Base-by-base conservation (phyloP, 30 jellyfish, hydroid and myxozoan species). In the Aurelia aurita region DNA sequence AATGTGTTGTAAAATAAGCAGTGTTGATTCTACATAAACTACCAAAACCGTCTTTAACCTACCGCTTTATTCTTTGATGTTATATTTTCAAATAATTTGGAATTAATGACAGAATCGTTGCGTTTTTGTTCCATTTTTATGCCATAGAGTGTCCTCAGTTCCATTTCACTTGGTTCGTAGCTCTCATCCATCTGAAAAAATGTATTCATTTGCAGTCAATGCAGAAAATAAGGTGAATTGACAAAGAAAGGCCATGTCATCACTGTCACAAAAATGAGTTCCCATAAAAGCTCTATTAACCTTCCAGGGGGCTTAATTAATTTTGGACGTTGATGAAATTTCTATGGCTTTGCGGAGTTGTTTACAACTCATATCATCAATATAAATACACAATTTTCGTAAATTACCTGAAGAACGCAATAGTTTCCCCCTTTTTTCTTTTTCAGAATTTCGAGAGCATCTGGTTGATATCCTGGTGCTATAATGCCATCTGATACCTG, bases 401-500 rank as follows among this genome's bases (percentile, higher is more conserved):
- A 14, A 58, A 74, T 81, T 65, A 90, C 98, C 77, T 72, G 68
- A 23, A 91, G 69, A 15, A 91, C 61, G 84, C 98, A 91, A 65
- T 91, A 91, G 65, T 91, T 86, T 60, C 98, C 98, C 10, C 95
- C 94, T 77, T 91, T 91, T 85, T 91, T 91, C 88, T 91, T 91
- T 87, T 80, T 84, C 82, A 91, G 53, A 20, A 91, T 79, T 62
- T 70, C 98, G 9, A 91, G 84, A 3, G 98, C 98, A 18, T 80
- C 98, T 54, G 82, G 80, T 15, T 85, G 82, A 71, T 91, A 91
- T 14, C 98, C 98, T 5, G 98, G 98, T 47, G 98, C 98, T 39
- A 91, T 91, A 49, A 91, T 74, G 43, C 98, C 98, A 79, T 91
- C 98, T 15, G 98, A 91, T 49, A 91, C 98, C 98, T 91, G 26